Conservation (phyloP, 2,113 vertebrate species). For the Nestor notabilis region DNA sequence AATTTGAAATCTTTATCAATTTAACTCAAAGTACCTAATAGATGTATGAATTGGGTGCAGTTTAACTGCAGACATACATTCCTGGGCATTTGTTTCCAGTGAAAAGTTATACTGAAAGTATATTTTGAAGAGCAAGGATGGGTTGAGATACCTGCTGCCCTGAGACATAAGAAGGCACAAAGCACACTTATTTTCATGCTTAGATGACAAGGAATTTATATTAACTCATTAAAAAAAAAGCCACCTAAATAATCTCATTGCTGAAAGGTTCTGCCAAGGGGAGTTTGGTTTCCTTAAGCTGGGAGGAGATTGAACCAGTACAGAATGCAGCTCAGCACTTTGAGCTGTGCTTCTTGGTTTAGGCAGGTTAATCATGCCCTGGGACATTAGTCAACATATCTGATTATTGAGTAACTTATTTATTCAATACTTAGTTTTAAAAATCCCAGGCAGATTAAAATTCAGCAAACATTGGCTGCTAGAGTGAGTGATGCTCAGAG, state of each 20-base stretch:
- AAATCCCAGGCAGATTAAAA: constrained; percentile 21
- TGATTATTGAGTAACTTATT: constrained; percentile 11
- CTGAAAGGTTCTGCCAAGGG: not conserved
- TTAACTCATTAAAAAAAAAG: not conserved
- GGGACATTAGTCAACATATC: not conserved
- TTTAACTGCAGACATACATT: not conserved
- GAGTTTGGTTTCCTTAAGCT: not conserved
- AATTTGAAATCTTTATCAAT: not conserved
- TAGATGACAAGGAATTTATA: not conserved
- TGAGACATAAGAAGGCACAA: not conserved
- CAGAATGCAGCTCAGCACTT: not conserved
- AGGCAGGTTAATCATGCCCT: not conserved
- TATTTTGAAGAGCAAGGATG: not conserved
- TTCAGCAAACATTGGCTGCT: not conserved
- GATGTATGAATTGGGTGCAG: no score
- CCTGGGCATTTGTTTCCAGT: not conserved
- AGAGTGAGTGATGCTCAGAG: not conserved
- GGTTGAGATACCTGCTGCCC: not conserved
- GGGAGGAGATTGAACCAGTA: not conserved
- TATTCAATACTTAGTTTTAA: not conserved
- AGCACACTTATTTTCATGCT: not conserved
- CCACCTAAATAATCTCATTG: not conserved
- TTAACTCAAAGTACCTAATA: not conserved
- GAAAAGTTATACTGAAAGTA: not conserved
- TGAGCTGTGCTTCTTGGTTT: not conserved